These are phyloP conservation scores for Drosophila paranaensis DNA, from an alignment of 2,888 invertebrate species.

Conservation along the genomic window DNA sequence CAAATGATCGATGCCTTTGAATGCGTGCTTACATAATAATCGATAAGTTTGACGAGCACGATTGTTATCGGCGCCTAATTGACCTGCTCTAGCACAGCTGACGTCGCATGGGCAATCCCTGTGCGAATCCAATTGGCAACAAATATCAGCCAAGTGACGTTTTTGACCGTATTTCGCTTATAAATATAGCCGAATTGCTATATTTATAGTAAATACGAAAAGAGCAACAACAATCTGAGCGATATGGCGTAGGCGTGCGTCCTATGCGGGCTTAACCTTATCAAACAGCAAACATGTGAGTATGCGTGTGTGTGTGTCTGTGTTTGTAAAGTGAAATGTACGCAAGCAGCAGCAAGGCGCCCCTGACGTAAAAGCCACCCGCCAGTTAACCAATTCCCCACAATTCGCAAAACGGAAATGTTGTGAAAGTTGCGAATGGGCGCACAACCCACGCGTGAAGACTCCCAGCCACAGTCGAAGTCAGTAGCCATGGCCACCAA, in stretches of 20 bases:
- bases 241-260: slow-evolving; percentile 53
- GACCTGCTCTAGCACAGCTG: background rate
- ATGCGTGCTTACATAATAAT: slow-evolving; percentile 10
- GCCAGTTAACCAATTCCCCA: slow-evolving; percentile 60
- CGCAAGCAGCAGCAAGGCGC: slow-evolving; percentile 52
- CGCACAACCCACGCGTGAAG: slow-evolving; percentile 47
- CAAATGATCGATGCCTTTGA: slow-evolving; percentile 5
- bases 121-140: slow-evolving; percentile 29
- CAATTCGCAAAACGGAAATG: slow-evolving; percentile 53
- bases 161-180: slow-evolving; percentile 37
- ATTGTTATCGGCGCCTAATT: slow-evolving; percentile 5
- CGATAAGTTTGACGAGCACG: slow-evolving; percentile 1
- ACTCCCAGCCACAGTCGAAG: background rate
- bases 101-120: slow-evolving; percentile 25
- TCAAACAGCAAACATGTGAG: slow-evolving; percentile 42
- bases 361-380: slow-evolving; percentile 65
- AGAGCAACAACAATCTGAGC: slow-evolving; percentile 15
- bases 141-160: slow-evolving; percentile 46
- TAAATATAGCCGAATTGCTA: slow-evolving; percentile 63
- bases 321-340: slow-evolving; percentile 47
- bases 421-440: slow-evolving; percentile 56
- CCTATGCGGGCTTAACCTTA: slow-evolving; percentile 72
- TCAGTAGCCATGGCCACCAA: slow-evolving; percentile 24
- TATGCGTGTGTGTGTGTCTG: background rate
- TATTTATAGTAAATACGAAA: slow-evolving; percentile 56